Percentiles rank a stretch among this genome's conserved stretches.
phyloP scores from a whole-genome alignment of 2,797 vertebrate species.

The Gymnoscopelus microlampas region DNA sequence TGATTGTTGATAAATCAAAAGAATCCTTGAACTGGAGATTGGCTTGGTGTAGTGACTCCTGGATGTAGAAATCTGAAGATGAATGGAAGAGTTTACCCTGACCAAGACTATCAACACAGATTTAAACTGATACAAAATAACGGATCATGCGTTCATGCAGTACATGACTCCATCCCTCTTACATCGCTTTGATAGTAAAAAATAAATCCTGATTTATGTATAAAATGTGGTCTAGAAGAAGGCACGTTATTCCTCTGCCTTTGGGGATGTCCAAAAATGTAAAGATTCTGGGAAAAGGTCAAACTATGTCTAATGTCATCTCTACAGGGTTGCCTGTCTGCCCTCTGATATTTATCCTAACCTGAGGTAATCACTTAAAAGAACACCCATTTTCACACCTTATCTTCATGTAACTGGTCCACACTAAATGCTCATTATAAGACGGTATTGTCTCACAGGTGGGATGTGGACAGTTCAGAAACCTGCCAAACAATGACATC shows the following conservation, averaged over 20 bases:
- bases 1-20: constrained; percentile 1
- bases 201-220: constrained; percentile 1
- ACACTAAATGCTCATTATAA: no score
- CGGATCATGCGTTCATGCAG: no score
- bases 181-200: not conserved
- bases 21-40: not conserved
- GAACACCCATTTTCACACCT: no score
- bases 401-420: no score
- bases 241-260: not conserved
- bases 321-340: not conserved
- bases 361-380: not conserved
- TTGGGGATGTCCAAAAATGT: not conserved
- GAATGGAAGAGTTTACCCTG: constrained; percentile 3
- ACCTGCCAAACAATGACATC: no score
- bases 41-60: not conserved
- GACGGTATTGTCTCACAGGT: no score
- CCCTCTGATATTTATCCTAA: not conserved
- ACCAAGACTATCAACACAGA: constrained; percentile 9
- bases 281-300: not conserved
- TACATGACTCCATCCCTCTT: no score
- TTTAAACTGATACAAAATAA: constrained; percentile 1
- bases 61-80: not conserved
- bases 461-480: no score
- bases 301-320: not conserved
- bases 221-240: not conserved